Evolutionary conservation across 2,797 vertebrate species (phyloP).

Genomic region (Perodicticus potto): DNA sequence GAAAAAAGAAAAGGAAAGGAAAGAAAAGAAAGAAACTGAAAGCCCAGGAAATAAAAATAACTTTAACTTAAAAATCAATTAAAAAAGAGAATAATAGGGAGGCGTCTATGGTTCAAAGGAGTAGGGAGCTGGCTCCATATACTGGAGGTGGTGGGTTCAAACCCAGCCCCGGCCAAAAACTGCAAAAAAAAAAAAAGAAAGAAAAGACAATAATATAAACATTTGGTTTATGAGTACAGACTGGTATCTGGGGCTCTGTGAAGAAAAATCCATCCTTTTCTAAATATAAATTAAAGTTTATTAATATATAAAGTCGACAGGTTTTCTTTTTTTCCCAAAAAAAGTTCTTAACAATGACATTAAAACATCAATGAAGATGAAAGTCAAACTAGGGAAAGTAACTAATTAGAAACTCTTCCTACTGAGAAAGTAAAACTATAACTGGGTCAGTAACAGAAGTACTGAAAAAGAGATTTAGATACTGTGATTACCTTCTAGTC

Average conservation of each 20-base stretch:
- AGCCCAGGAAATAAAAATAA: neutral
- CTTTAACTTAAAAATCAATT: neutral
- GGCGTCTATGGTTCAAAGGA: no score
- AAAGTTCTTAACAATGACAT: neutral
- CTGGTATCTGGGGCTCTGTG: neutral
- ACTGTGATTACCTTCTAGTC: slow-evolving; percentile 88
- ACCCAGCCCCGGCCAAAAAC: no score
- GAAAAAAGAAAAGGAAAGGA: no score
- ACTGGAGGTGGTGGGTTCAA: no score
- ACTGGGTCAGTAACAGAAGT: neutral
- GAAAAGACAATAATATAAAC: neutral
- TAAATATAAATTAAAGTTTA: slow-evolving; percentile 2
- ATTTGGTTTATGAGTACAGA: neutral
- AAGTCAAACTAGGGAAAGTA: neutral
- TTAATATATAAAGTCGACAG: neutral
- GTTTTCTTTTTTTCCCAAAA: neutral
- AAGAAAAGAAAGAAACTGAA: slow-evolving; percentile 26
- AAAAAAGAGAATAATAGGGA: neutral
- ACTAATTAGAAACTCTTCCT: neutral
- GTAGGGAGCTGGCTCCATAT: no score
- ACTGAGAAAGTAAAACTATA: neutral
- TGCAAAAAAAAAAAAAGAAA: neutral
- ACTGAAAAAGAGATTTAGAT: neutral
- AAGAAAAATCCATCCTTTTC: slow-evolving; percentile 23
- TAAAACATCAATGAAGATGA: neutral